A percentile compares a stretch with the other conserved stretches of the same genome.
These are phyloP conservation scores for Amphiprion ocellaris DNA, from an alignment of 2,113 vertebrate species.

Conservation along the genomic window DNA sequence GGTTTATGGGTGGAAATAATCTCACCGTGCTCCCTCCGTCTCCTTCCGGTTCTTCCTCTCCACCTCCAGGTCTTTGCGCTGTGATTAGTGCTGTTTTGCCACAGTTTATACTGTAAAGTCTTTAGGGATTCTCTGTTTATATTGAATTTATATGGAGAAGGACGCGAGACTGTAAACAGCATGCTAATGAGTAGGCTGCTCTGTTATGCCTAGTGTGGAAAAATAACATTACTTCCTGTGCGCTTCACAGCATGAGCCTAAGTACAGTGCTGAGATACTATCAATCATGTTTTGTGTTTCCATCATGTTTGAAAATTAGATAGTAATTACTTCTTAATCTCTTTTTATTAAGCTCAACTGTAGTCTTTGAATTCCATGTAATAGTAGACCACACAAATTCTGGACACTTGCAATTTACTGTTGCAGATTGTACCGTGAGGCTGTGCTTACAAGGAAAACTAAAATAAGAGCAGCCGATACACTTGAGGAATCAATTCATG, in stretches of 20 bases:
- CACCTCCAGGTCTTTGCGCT: slow-evolving; percentile 34
- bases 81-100: slow-evolving; percentile 57
- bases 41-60: slow-evolving; percentile 12
- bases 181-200: slow-evolving; percentile 59
- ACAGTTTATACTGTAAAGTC: slow-evolving; percentile 52
- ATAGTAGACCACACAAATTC: slow-evolving; percentile 5
- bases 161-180: slow-evolving; percentile 59
- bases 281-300: slow-evolving; percentile 34
- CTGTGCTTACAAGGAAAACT: not conserved
- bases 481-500: slow-evolving; percentile 1
- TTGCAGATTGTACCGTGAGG: not conserved
- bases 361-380: slow-evolving; percentile 5
- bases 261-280: slow-evolving; percentile 35
- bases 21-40: slow-evolving; percentile 5
- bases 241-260: slow-evolving; percentile 38
- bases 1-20: slow-evolving; percentile 54
- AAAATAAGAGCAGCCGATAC: not conserved
- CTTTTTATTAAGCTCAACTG: slow-evolving; percentile 35
- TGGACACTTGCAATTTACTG: not conserved
- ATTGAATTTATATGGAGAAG: slow-evolving; percentile 36
- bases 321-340: slow-evolving; percentile 48
- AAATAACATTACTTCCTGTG: slow-evolving; percentile 61
- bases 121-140: slow-evolving; percentile 61
- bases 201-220: slow-evolving; percentile 46
- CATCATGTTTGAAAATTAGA: slow-evolving; percentile 40